These are phyloP conservation scores for Dinoponera quadriceps DNA, from an alignment of 1,140 invertebrate species.

Conservation along the genomic window DNA sequence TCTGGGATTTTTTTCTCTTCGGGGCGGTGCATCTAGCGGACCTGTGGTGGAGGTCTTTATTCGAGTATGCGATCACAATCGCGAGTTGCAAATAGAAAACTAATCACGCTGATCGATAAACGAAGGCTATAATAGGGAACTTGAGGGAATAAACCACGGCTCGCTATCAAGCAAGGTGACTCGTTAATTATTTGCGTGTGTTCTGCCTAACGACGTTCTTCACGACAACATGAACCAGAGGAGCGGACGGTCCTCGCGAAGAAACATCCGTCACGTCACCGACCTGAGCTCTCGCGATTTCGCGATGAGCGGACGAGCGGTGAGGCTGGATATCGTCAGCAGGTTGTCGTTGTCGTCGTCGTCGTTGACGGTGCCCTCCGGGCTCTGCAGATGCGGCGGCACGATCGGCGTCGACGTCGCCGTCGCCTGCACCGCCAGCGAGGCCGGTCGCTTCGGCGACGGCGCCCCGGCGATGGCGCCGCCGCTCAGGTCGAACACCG, in stretches of 20 bases:
- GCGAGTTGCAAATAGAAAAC: not conserved
- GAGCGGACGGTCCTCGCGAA: too few species aligned
- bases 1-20: slow-evolving; percentile 66
- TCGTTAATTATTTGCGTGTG: too few species aligned
- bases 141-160: too few species aligned
- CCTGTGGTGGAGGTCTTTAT: slow-evolving; percentile 68
- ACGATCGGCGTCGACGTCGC: slow-evolving; percentile 82
- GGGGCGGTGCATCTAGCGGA: slow-evolving; percentile 55
- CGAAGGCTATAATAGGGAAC: too few species aligned
- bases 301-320: slow-evolving; percentile 89
- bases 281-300: slow-evolving; percentile 87
- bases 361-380: slow-evolving; percentile 87
- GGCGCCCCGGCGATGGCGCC: slow-evolving; percentile 68
- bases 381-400: slow-evolving; percentile 83
- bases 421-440: slow-evolving; percentile 80
- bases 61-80: not conserved
- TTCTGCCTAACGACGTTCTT: too few species aligned
- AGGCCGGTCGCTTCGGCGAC: slow-evolving; percentile 82
- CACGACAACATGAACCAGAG: too few species aligned
- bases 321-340: slow-evolving; percentile 89
- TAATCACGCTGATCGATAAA: too few species aligned
- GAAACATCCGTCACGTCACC: slow-evolving; percentile 21
- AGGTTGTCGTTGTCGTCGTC: slow-evolving; percentile 90
- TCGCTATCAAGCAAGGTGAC: too few species aligned
- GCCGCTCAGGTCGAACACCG: slow-evolving; percentile 83